Conservation (phyloP, 2,797 vertebrate genomes). For the Enteromius fasciolatus region DNA sequence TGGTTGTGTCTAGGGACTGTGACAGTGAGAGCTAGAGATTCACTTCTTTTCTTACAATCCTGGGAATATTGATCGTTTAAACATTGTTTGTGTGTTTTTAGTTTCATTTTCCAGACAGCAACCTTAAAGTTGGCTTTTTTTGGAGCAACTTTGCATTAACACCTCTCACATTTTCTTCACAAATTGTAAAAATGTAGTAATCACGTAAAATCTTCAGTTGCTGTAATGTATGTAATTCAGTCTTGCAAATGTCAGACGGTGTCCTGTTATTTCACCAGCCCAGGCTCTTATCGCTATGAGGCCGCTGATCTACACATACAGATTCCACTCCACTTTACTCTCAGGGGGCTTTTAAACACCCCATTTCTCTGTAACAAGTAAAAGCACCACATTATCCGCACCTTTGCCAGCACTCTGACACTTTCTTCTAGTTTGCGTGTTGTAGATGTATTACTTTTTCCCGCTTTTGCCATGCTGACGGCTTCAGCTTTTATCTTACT, state of each 20-base stretch:
- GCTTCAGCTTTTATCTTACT: conserved; percentile 33
- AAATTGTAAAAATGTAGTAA: conserved; percentile 4
- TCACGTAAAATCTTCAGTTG: not conserved
- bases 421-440: conserved; percentile 4
- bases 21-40: not conserved
- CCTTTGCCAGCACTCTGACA: conserved; percentile 19
- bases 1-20: not conserved
- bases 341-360: conserved; percentile 21
- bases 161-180: not conserved
- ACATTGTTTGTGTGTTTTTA: conserved; percentile 4
- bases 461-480: conserved; percentile 10
- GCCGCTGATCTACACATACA: conserved; percentile 9
- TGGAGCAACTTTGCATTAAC: not conserved
- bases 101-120: not conserved
- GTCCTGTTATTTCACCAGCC: conserved; percentile 23
- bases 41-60: not conserved
- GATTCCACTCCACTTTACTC: not conserved
- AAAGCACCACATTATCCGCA: conserved; percentile 18
- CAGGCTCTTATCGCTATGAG: conserved; percentile 14
- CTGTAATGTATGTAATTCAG: conserved; percentile 1
- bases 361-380: conserved; percentile 8
- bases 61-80: conserved; percentile 10
- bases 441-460: conserved; percentile 3
- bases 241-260: conserved; percentile 6
- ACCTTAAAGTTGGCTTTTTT: not conserved